Conservation (phyloP, 2,113 vertebrate genomes). For the Mastomys natalensis region DNA sequence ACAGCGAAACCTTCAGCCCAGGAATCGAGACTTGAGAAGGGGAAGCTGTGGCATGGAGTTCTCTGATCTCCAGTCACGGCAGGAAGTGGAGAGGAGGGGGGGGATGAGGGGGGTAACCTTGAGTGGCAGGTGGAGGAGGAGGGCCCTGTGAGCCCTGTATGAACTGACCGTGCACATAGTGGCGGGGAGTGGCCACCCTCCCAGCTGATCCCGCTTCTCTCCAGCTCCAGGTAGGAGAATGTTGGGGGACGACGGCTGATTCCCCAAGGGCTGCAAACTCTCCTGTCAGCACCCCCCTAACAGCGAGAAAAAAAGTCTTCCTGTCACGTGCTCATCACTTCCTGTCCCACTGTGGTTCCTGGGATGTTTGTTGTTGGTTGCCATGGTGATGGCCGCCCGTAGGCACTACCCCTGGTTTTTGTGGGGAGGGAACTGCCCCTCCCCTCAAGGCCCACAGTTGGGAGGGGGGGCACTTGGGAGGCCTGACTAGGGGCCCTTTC, state of each 20-base stretch:
- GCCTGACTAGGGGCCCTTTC: constrained; percentile 42
- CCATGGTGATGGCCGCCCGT: constrained; percentile 73
- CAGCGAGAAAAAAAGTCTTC: constrained; percentile 63
- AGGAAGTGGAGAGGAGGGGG: constrained; percentile 84
- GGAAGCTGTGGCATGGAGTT: constrained; percentile 86
- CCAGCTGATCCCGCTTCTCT: background rate
- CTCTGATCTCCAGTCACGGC: constrained; percentile 85
- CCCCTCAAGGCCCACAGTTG: constrained; percentile 44
- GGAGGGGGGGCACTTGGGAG: background rate
- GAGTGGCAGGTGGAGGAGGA: constrained; percentile 59
- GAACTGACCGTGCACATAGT: background rate
- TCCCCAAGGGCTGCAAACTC: constrained; percentile 22
- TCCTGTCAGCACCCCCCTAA: constrained; percentile 4
- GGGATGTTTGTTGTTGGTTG: constrained; percentile 83
- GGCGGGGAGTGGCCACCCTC: background rate
- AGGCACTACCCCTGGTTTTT: constrained; percentile 77
- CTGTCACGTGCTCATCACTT: constrained; percentile 80
- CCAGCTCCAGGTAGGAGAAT: background rate
- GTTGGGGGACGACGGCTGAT: constrained; percentile 43
- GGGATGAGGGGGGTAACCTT: constrained; percentile 20
- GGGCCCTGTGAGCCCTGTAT: background rate
- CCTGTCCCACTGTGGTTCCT: constrained; percentile 82
- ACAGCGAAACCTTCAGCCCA: constrained; percentile 82
- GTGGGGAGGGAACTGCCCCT: constrained; percentile 69
- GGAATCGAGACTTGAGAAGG: constrained; percentile 85